These are phyloP conservation scores for Koerneria pararmatus DNA, from an alignment of 2,888 invertebrate genomes.

Conservation along the genomic window DNA sequence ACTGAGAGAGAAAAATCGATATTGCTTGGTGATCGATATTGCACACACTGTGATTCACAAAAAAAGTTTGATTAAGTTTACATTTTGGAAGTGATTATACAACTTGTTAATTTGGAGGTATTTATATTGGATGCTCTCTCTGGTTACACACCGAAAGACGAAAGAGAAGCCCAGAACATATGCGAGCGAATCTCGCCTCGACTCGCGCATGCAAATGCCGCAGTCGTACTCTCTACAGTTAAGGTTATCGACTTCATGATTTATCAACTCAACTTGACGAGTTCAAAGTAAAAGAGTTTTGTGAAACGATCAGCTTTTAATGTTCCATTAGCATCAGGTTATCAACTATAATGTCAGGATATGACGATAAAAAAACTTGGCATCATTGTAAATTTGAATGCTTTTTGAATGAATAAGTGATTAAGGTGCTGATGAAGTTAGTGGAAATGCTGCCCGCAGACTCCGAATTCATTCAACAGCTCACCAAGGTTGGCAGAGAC, in stretches of 20 bases:
- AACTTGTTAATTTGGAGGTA: constrained; percentile 26
- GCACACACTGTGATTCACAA: neutral
- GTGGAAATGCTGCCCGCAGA: constrained; percentile 93
- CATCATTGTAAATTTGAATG: too few relatives aligned
- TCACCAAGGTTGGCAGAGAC: constrained; percentile 82
- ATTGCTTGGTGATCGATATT: neutral
- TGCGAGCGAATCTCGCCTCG: constrained; percentile 80
- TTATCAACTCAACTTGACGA: too few relatives aligned
- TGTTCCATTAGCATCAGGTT: too few relatives aligned
- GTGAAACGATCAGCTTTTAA: too few relatives aligned
- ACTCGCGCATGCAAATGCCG: constrained; percentile 96
- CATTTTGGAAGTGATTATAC: too few relatives aligned
- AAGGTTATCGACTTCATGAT: constrained; percentile 72
- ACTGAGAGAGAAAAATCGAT: too few relatives aligned
- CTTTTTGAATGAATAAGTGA: constrained; percentile 31
- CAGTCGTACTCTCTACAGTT: constrained; percentile 94
- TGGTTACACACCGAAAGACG: constrained; percentile 88
- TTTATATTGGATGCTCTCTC: constrained; percentile 95
- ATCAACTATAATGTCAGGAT: too few relatives aligned
- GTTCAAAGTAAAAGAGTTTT: too few relatives aligned
- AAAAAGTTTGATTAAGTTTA: neutral
- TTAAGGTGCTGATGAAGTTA: constrained; percentile 80
- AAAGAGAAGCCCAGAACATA: constrained; percentile 86
- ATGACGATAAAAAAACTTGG: too few relatives aligned
- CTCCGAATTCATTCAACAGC: constrained; percentile 84